Evolutionary conservation across 2,113 vertebrate genomes (phyloP).

Genomic region (Cygnus atratus): DNA sequence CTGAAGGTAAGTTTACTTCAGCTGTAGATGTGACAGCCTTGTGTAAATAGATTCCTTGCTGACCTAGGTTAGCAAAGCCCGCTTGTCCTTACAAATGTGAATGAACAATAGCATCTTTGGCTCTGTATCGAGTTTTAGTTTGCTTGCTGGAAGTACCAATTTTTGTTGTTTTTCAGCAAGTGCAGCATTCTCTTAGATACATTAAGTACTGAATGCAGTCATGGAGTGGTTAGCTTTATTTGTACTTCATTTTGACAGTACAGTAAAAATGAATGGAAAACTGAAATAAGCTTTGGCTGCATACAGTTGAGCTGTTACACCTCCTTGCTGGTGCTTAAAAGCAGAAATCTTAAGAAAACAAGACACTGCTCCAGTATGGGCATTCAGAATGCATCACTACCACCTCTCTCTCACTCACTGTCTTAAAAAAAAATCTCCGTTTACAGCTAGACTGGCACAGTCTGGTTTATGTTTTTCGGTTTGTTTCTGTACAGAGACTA

Average conservation of each 20-base stretch:
- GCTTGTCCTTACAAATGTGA: not conserved
- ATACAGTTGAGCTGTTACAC: not conserved
- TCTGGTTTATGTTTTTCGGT: not conserved
- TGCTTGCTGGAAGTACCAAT: not conserved
- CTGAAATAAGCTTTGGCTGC: not conserved
- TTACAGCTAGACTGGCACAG: not conserved
- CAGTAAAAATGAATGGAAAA: not conserved
- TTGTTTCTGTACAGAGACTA: not conserved
- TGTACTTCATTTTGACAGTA: not conserved
- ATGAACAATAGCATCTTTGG: not conserved
- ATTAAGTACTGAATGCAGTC: not conserved
- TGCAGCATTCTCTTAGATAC: not conserved
- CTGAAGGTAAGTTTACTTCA: conserved; percentile 85
- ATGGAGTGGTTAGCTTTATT: not conserved
- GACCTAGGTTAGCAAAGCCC: not conserved
- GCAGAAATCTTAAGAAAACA: not conserved
- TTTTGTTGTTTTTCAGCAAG: not conserved
- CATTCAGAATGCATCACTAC: fast-evolving
- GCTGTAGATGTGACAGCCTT: not conserved
- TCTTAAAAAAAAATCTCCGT: not conserved
- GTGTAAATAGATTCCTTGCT: not conserved
- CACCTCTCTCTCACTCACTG: not conserved
- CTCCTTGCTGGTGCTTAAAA: not conserved
- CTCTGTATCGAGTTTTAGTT: not conserved
- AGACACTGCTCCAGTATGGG: fast-evolving